Percentiles rank a stretch among this genome's conserved stretches.
phyloP scores from a whole-genome alignment of 64 coral and sea anemone species.

The Montipora efflorescens region DNA sequence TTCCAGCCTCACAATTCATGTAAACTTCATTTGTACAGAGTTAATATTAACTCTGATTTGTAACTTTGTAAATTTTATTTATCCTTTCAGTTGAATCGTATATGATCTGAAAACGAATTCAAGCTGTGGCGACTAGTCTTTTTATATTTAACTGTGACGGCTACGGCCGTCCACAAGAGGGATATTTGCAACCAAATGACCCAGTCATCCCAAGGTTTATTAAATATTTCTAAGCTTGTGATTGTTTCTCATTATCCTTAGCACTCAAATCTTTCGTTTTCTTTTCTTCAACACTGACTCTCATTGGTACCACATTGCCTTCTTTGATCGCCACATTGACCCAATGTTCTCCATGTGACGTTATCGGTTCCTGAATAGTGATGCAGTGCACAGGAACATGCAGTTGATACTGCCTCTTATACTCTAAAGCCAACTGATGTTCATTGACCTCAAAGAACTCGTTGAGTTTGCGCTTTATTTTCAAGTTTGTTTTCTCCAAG shows the following conservation, averaged over 20 bases:
- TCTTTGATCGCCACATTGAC: slow-evolving; percentile 80
- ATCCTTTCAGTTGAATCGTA: too few relatives aligned
- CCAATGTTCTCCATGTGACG: slow-evolving; percentile 76
- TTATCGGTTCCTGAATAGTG: slow-evolving; percentile 72
- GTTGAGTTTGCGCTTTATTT: slow-evolving; percentile 74
- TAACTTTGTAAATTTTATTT: too few relatives aligned
- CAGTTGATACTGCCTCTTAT: slow-evolving; percentile 78
- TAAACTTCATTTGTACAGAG: too few relatives aligned
- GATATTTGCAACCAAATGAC: neutral
- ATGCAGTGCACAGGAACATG: slow-evolving; percentile 84
- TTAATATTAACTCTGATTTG: too few relatives aligned
- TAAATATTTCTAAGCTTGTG: neutral
- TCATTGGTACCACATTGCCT: slow-evolving; percentile 73
- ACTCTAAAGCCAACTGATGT: slow-evolving; percentile 86
- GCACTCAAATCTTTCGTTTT: slow-evolving; percentile 53
- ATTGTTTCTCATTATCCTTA: slow-evolving; percentile 10
- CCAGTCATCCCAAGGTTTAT: neutral
- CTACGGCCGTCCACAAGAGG: too few relatives aligned
- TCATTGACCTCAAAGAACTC: slow-evolving; percentile 68
- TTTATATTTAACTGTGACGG: too few relatives aligned
- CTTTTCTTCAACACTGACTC: slow-evolving; percentile 77
- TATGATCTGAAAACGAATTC: too few relatives aligned
- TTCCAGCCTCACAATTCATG: too few relatives aligned
- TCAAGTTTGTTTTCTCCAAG: slow-evolving; percentile 63
- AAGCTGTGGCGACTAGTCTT: too few relatives aligned